phyloP scores from a whole-genome alignment of 2,113 vertebrate species.

The Leptosomus discolor region DNA sequence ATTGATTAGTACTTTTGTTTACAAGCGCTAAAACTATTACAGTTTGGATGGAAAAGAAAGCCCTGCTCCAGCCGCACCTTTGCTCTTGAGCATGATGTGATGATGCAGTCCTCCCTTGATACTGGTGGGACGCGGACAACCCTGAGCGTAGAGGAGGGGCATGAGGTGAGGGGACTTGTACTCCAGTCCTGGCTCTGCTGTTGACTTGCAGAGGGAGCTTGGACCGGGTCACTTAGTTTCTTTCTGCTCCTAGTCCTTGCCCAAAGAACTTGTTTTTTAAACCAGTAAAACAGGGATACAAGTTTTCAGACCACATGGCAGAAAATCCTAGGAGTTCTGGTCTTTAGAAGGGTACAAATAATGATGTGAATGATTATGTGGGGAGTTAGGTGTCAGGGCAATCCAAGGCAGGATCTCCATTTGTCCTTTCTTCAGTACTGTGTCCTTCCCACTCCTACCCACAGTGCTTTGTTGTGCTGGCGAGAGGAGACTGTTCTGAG shows the following conservation, averaged over 20 bases:
- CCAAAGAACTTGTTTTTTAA: neutral
- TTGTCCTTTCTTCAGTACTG: neutral
- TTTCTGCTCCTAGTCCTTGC: neutral
- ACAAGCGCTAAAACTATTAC: neutral
- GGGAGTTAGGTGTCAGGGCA: neutral
- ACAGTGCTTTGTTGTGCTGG: neutral
- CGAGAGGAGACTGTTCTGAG: neutral
- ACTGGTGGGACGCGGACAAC: neutral
- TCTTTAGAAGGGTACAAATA: neutral
- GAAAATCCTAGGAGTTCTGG: neutral
- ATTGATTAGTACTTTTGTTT: neutral
- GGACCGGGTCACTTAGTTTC: neutral
- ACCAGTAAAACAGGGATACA: neutral
- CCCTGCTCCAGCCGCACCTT: rapidly evolving
- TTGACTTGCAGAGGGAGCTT: neutral
- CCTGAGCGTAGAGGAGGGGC: neutral
- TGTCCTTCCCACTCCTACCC: neutral
- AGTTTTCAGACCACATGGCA: neutral
- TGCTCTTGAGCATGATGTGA: neutral
- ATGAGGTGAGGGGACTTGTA: neutral
- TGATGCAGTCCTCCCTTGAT: neutral
- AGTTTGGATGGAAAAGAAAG: neutral
- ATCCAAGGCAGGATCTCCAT: neutral
- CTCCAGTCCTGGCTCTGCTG: neutral
- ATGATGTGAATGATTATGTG: neutral